Percentiles rank a stretch among this genome's conserved stretches.
phyloP scores from a whole-genome alignment of 2,113 vertebrate species.

The Globicephala melas region DNA sequence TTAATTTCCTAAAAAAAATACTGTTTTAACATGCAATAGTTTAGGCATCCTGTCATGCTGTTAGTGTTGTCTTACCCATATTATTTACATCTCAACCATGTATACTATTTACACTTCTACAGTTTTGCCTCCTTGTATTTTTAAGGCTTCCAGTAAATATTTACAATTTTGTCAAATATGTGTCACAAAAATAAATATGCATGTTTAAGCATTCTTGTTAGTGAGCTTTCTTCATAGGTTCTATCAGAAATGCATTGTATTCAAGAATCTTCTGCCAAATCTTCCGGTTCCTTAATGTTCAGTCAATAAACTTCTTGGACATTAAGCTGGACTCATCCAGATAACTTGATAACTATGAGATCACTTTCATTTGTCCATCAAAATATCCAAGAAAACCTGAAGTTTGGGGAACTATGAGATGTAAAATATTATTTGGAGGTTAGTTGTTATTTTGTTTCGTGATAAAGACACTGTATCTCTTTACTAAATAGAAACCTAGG shows the following conservation, averaged over 20 bases:
- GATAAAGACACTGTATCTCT: background rate
- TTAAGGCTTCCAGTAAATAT: slow-evolving; percentile 64
- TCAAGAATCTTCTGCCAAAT: slow-evolving; percentile 93
- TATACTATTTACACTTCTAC: slow-evolving; percentile 88
- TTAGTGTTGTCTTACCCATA: slow-evolving; percentile 82
- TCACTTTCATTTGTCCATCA: slow-evolving; percentile 91
- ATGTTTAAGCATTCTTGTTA: slow-evolving; percentile 88
- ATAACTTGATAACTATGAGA: slow-evolving; percentile 81
- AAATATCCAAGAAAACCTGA: slow-evolving; percentile 63
- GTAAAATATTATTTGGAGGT: background rate
- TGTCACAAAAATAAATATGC: slow-evolving; percentile 93
- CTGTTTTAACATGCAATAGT: slow-evolving; percentile 91
- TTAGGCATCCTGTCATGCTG: slow-evolving; percentile 91
- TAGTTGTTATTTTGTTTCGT: background rate
- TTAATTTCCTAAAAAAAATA: slow-evolving; percentile 82
- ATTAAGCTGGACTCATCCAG: slow-evolving; percentile 89
- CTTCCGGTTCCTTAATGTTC: slow-evolving; percentile 93
- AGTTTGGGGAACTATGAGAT: slow-evolving; percentile 23
- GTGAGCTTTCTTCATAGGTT: slow-evolving; percentile 83
- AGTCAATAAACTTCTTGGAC: slow-evolving; percentile 91
- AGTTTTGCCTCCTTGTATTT: slow-evolving; percentile 77
- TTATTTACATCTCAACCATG: slow-evolving; percentile 88
- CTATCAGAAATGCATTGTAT: slow-evolving; percentile 85
- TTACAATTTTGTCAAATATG: slow-evolving; percentile 83
- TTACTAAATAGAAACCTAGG: background rate